These are phyloP conservation scores for Zhuqinia jingwanae DNA, from an alignment of 2,888 invertebrate species.

Conservation along the genomic window DNA sequence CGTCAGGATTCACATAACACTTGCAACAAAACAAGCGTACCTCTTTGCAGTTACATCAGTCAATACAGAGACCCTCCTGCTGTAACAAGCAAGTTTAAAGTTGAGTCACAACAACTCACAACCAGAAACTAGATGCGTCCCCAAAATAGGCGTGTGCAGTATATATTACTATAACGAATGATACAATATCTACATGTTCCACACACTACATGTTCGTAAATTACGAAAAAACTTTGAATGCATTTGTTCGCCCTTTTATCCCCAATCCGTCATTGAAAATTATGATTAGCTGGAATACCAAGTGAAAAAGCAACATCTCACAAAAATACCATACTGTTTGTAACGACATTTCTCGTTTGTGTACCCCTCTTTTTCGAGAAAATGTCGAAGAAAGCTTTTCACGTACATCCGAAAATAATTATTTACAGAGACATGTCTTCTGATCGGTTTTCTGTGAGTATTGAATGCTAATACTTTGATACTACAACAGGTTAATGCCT, in stretches of 20 bases:
- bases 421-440: not conserved
- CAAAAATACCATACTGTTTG: too few relatives aligned
- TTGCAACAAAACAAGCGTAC: not conserved
- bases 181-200: too few relatives aligned
- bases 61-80: not conserved
- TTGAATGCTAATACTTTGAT: not conserved
- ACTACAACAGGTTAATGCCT: too few relatives aligned
- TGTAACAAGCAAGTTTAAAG: not conserved
- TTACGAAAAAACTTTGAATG: too few relatives aligned
- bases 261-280: conserved; percentile 47
- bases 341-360: not conserved
- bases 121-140: not conserved
- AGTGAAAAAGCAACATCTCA: not conserved
- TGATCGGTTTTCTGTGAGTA: not conserved
- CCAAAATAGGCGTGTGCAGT: too few relatives aligned
- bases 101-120: not conserved
- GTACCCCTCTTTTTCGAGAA: too few relatives aligned
- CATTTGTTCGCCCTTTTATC: conserved; percentile 25
- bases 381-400: too few relatives aligned
- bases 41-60: not conserved
- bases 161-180: too few relatives aligned
- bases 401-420: conserved; percentile 4
- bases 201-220: not conserved
- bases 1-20: conserved; percentile 4
- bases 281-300: conserved; percentile 5